Evolutionary conservation across 2,797 vertebrate genomes (phyloP), one percentile per base, ranked within the genome.

Genomic region (Benthosema pterotum): DNA sequence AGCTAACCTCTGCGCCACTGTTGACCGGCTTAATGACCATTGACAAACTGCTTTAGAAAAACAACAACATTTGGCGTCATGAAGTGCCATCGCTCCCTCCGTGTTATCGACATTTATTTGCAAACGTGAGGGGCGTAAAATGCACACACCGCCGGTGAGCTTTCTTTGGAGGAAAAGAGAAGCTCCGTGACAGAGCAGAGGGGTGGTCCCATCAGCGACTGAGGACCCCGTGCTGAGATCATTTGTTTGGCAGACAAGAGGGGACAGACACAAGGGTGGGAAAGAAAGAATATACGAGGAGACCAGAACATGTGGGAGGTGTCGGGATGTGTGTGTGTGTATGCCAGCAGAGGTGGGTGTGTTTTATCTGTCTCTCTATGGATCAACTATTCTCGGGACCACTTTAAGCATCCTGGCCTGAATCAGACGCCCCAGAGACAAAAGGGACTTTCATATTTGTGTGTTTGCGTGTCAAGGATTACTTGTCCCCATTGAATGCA

Each of bases 381-480:
- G 77, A 83, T 88, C 78, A 71, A n/a, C 87, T 80, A 83, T 91
- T 86, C 83, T 85, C 77, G 87, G 87, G 74, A 76, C 86, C 89
- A 89, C 89, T 90, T 88, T 91, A 85, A 84, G 65, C 83, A 83
- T 88, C 84, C 82, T 85, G 86, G 50, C 73, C 75, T 93, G 86
- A 95, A 93, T 93, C 91, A 91, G 93, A 94, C 87, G 88, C 74
- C 83, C 88, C n/a, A n/a, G 93, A 94, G 93, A 94, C 95, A 95
- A 92, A 89, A 93, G 91, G 88, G 22, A 25, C 22, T 87, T 92
- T 93, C 93, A 93, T 93, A 93, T 95, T 95, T 94, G 92, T 94
- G 92, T 85, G 90, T 93, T 94, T 93, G 87, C 90, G 89, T 79
- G 79, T 93, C 92, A 90, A 94, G 95, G 95, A 96, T 95, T 96